These are phyloP conservation scores for Crotophaga sulcirostris DNA, from an alignment of 2,113 vertebrate genomes.

Conservation along the genomic window DNA sequence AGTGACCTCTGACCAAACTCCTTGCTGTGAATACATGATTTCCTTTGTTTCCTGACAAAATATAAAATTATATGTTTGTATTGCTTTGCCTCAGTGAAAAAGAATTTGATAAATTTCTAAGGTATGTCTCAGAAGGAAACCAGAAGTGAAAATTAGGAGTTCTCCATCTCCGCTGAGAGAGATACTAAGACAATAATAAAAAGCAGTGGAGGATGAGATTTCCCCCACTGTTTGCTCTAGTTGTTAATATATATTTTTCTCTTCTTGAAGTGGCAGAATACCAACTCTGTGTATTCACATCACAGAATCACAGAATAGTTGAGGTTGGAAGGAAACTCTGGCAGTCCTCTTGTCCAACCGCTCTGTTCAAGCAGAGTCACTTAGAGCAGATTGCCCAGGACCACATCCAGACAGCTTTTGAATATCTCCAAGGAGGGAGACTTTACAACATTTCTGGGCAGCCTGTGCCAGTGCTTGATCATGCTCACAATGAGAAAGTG, in stretches of 20 bases:
- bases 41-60: neutral
- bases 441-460: too few species aligned
- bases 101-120: neutral
- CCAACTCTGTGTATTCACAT: neutral
- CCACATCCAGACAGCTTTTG: too few species aligned
- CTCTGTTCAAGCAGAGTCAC: too few species aligned
- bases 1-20: neutral
- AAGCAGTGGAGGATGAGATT: neutral
- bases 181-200: neutral
- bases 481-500: too few species aligned
- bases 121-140: neutral
- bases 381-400: too few species aligned
- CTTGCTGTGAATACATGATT: neutral
- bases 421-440: too few species aligned
- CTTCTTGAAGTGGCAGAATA: neutral
- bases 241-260: neutral
- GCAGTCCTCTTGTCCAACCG: too few species aligned
- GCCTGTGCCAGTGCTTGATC: too few species aligned
- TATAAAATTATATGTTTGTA: neutral
- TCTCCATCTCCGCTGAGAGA: neutral
- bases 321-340: neutral
- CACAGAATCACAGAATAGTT: neutral
- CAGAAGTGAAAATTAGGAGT: neutral
- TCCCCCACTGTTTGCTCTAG: neutral
- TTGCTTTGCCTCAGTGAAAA: neutral